Evolutionary conservation across 2,797 vertebrate genomes (phyloP).

Genomic region (Sphaeramia orbicularis): DNA sequence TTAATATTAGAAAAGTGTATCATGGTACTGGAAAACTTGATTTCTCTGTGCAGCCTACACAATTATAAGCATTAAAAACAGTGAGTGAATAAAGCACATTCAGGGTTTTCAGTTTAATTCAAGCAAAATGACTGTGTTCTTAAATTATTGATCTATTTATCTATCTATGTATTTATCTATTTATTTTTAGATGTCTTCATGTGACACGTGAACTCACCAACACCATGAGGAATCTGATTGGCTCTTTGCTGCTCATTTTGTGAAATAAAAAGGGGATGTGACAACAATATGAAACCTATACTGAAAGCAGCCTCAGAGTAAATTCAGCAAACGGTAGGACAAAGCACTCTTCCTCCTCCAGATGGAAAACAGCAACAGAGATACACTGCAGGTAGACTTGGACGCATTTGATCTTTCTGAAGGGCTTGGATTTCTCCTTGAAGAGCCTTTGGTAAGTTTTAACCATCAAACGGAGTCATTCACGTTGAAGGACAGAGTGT

Average conservation of each 20-base stretch:
- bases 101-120: too few species aligned
- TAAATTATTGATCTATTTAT: too few species aligned
- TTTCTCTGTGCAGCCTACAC: too few species aligned
- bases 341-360: constrained; percentile 3
- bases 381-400: constrained; percentile 53
- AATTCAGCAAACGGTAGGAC: neutral
- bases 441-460: constrained; percentile 70
- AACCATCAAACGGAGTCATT: neutral
- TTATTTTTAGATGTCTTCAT: neutral
- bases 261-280: constrained; percentile 46
- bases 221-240: constrained; percentile 40
- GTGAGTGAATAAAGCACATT: too few species aligned
- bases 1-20: too few species aligned
- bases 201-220: constrained; percentile 9
- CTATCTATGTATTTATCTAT: too few species aligned
- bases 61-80: too few species aligned
- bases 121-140: too few species aligned
- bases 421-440: constrained; percentile 67
- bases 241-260: constrained; percentile 21
- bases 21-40: too few species aligned
- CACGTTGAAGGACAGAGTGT: too few species aligned
- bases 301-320: constrained; percentile 1
- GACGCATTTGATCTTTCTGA: constrained; percentile 69
- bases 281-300: neutral
- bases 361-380: constrained; percentile 56